Base-by-base conservation (phyloP, 2,888 invertebrate species). In the Parochlus steinenii region DNA sequence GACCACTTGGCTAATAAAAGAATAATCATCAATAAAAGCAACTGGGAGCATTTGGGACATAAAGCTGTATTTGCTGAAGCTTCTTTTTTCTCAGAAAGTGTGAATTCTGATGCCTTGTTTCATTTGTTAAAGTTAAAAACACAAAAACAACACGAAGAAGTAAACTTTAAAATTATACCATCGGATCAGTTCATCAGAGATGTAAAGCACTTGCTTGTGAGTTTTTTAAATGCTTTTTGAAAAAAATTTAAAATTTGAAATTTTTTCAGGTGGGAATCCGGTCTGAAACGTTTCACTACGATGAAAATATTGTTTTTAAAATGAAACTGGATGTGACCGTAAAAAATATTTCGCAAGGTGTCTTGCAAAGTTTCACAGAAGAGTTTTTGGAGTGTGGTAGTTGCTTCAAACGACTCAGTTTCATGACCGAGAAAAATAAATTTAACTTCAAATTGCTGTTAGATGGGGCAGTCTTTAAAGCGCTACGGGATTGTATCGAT, bases 401-500 rank as follows among this genome's bases (percentile, higher is more conserved):
- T 3, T 55, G 55, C 11, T 55, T 48, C 38, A 51, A 49, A 19
- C 47, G 53, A 2, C 38, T 59, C 20, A 50, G 50, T 32, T 44
- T 46, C 6, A 41, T 52, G 48, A 48, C 47, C 11, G 44, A 44
- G 40, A 52, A 49, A 33, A 45, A 44, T 19, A 14, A 16, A 5
- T 22, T 35, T 10, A 47, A 49, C 33, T 49, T 48, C 33, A 49
- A 48, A 20, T 41, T 48, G 3, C 47, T 49, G 39, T 50, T 48
- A 40, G 51, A 53, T 27, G 54, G 54, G 8, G 53, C 53, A 41
- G 49, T 54, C 31, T 53, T 51, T 40, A 49, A 51, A 41, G 69
- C 73, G 5, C 58, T 74, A 28, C 69, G 74, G 43, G 66, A 69
- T 43, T 67, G 69, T 12, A 58, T 76, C 14, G 59, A 65, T 37